These are phyloP conservation scores for Telmatochromis sp. DNA, from an alignment of 2,113 vertebrate species.

Conservation along the genomic window DNA sequence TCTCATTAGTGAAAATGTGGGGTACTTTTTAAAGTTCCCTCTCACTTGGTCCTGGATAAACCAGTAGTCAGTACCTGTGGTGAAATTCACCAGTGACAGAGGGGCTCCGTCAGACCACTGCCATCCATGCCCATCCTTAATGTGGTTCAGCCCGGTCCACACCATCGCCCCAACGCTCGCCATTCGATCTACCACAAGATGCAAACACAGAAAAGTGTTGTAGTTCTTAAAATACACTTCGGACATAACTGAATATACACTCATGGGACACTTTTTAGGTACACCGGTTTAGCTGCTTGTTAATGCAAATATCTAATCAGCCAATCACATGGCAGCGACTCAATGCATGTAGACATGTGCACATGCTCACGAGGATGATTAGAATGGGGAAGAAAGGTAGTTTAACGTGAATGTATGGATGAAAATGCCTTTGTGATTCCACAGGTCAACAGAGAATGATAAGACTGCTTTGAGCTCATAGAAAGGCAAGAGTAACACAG, in stretches of 20 bases:
- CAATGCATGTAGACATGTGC: neutral
- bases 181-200: slow-evolving; percentile 73
- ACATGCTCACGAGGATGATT: neutral
- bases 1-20: neutral
- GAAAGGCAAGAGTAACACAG: fast-evolving
- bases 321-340: neutral
- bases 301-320: neutral
- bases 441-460: neutral
- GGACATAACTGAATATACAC: neutral
- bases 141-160: slow-evolving; percentile 86
- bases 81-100: slow-evolving; percentile 79
- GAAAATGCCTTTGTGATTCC: neutral
- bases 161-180: slow-evolving; percentile 65
- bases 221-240: neutral
- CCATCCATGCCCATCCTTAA: slow-evolving; percentile 80
- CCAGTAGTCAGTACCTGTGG: slow-evolving; percentile 65
- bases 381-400: neutral
- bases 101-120: slow-evolving; percentile 88
- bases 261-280: neutral
- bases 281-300: neutral
- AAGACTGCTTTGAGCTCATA: neutral
- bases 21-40: neutral
- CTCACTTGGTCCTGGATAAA: neutral
- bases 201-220: neutral
- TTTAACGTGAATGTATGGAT: neutral